These are phyloP conservation scores for Anagyrus pseudococci DNA, from an alignment of 2,888 invertebrate genomes.

Conservation along the genomic window DNA sequence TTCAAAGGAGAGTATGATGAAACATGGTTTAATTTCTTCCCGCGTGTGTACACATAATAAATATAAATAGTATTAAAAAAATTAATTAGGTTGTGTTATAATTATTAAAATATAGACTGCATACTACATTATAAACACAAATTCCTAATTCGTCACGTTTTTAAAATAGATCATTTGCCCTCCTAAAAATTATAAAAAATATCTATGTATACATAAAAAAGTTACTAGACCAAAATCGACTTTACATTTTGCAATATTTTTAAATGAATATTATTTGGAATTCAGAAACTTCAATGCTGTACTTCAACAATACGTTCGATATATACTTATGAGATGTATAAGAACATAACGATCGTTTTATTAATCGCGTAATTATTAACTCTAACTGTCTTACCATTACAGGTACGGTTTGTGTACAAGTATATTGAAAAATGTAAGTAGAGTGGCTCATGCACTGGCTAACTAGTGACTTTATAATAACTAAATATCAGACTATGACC, in stretches of 20 bases:
- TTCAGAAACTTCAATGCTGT: conserved; percentile 1
- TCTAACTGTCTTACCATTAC: conserved; percentile 17
- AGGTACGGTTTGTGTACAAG: conserved; percentile 22
- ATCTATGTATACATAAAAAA: too few relatives aligned
- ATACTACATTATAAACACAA: too few relatives aligned
- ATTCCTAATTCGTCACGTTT: too few relatives aligned
- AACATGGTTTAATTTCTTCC: too few relatives aligned
- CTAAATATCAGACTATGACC: conserved; percentile 56
- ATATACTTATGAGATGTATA: conserved; percentile 16
- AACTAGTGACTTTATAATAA: conserved; percentile 20
- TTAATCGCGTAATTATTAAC: conserved; percentile 8
- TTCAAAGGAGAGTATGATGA: too few relatives aligned
- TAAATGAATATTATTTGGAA: not conserved
- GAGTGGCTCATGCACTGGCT: conserved; percentile 12
- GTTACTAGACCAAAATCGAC: too few relatives aligned
- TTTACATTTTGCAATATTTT: too few relatives aligned
- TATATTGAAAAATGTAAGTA: conserved; percentile 25
- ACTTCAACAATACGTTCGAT: conserved; percentile 18
- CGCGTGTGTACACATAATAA: too few relatives aligned
- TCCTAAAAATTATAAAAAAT: too few relatives aligned
- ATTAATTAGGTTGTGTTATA: too few relatives aligned
- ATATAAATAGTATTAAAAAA: too few relatives aligned
- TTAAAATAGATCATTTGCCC: too few relatives aligned
- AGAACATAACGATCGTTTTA: conserved; percentile 1
- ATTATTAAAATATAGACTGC: not conserved